Percentiles rank a stretch among this genome's conserved stretches.
Conservation (phyloP, 1,140 invertebrate species). For the Scaptodrosophila lebanonensis region DNA sequence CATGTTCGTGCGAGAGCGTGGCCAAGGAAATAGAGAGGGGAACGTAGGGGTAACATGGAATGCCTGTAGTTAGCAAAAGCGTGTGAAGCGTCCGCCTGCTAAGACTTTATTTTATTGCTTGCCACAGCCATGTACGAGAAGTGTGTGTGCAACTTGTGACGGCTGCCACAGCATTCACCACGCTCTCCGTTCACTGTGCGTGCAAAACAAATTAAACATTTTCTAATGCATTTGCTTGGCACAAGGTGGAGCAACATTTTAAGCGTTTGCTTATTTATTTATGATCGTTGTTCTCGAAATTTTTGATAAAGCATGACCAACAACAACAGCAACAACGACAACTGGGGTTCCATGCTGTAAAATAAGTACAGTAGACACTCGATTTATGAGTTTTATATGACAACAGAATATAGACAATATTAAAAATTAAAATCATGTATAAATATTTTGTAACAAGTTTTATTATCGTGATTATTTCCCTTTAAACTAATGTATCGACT, state of each 20-base stretch:
- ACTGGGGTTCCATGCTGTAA: conserved; percentile 20
- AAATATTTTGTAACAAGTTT: too few species aligned
- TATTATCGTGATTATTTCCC: too few species aligned
- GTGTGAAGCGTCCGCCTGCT: conserved; percentile 18
- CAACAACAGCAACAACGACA: too few species aligned
- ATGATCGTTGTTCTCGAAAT: conserved; percentile 32
- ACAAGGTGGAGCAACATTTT: conserved; percentile 3
- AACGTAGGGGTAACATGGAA: too few species aligned
- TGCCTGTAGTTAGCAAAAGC: too few species aligned
- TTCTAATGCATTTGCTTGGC: conserved; percentile 54
- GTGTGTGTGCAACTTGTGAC: conserved; percentile 50
- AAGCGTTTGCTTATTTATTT: conserved; percentile 51
- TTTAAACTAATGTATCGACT: too few species aligned
- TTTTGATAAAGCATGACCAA: too few species aligned
- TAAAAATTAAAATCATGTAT: too few species aligned
- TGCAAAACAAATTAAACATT: conserved; percentile 7
- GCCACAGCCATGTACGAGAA: conserved; percentile 66
- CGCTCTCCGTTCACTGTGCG: background rate
- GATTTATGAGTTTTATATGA: too few species aligned
- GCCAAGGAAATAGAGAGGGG: too few species aligned
- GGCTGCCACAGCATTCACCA: conserved; percentile 13
- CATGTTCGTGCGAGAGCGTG: conserved; percentile 8
- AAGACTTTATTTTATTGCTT: conserved; percentile 72
- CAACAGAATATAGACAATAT: too few species aligned
- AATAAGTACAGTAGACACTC: too few species aligned